These are phyloP conservation scores for Stenoptilia bipunctidactyla DNA, from an alignment of 2,888 invertebrate genomes.

Conservation along the genomic window DNA sequence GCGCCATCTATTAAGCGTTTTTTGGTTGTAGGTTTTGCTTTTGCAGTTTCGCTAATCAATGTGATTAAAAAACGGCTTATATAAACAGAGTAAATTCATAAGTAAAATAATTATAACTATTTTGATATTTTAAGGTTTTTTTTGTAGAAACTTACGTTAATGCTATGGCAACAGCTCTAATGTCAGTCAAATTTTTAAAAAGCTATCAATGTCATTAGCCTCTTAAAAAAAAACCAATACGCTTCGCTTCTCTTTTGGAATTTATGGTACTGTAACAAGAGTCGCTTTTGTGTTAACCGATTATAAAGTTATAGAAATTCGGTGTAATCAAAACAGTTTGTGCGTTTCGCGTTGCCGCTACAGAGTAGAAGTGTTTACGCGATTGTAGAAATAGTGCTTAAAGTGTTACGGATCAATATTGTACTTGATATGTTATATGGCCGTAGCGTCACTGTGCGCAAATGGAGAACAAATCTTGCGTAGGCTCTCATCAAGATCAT, in stretches of 20 bases:
- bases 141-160: no score
- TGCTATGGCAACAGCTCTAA: no score
- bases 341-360: constrained; percentile 33
- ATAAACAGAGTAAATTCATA: no score
- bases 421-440: constrained; percentile 29
- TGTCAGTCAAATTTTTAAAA: background rate
- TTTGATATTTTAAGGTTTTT: no score
- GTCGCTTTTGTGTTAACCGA: constrained; percentile 63
- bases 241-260: constrained; percentile 71
- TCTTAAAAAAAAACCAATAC: constrained; percentile 58
- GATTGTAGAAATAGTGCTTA: constrained; percentile 25
- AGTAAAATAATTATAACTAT: no score
- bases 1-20: no score
- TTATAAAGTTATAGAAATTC: constrained; percentile 44
- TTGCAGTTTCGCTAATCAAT: no score
- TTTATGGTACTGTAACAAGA: constrained; percentile 70
- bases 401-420: constrained; percentile 53
- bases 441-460: constrained; percentile 32
- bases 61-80: no score
- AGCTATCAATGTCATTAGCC: constrained; percentile 20
- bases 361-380: constrained; percentile 23
- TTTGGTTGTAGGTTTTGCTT: no score
- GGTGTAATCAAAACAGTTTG: constrained; percentile 48
- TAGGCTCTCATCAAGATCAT: constrained; percentile 47
- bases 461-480: constrained; percentile 59